Conservation (phyloP, 2,797 vertebrate species). For the Hozukius guyotensis region DNA sequence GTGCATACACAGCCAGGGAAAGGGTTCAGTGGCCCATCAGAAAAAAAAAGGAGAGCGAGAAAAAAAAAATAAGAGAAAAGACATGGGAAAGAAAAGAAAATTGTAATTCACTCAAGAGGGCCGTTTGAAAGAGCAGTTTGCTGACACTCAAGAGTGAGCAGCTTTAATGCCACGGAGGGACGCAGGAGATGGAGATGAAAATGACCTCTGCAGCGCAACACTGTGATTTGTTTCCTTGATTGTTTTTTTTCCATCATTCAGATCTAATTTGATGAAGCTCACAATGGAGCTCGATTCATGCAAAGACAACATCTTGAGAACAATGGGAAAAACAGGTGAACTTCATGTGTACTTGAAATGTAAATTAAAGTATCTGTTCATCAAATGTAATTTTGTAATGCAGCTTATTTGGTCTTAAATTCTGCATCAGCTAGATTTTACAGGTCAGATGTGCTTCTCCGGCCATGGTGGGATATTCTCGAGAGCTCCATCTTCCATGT, state of each 20-base stretch:
- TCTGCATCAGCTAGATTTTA: neutral
- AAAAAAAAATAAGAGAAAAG: slow-evolving; percentile 44
- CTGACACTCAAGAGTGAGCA: slow-evolving; percentile 74
- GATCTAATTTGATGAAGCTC: neutral
- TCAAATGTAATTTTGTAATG: neutral
- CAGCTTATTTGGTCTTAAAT: neutral
- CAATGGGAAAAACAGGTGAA: neutral
- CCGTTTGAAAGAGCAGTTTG: slow-evolving; percentile 81
- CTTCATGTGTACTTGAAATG: slow-evolving; percentile 2
- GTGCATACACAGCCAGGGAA: slow-evolving; percentile 92
- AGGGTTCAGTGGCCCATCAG: slow-evolving; percentile 90
- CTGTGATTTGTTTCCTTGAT: slow-evolving; percentile 32
- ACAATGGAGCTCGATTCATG: neutral
- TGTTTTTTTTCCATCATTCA: slow-evolving; percentile 8
- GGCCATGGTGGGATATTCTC: neutral
- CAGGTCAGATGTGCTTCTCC: neutral
- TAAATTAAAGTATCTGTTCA: neutral
- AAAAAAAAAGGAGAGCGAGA: slow-evolving; percentile 69
- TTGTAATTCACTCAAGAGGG: slow-evolving; percentile 83
- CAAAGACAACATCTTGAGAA: neutral
- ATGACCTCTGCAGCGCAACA: slow-evolving; percentile 5
- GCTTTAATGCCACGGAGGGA: slow-evolving; percentile 50
- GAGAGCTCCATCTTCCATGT: slow-evolving; percentile 9
- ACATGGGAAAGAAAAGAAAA: slow-evolving; percentile 65
- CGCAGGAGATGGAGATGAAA: slow-evolving; percentile 36